phyloP scores from a whole-genome alignment of 2,797 vertebrate genomes.

The Molothrus aeneus region DNA sequence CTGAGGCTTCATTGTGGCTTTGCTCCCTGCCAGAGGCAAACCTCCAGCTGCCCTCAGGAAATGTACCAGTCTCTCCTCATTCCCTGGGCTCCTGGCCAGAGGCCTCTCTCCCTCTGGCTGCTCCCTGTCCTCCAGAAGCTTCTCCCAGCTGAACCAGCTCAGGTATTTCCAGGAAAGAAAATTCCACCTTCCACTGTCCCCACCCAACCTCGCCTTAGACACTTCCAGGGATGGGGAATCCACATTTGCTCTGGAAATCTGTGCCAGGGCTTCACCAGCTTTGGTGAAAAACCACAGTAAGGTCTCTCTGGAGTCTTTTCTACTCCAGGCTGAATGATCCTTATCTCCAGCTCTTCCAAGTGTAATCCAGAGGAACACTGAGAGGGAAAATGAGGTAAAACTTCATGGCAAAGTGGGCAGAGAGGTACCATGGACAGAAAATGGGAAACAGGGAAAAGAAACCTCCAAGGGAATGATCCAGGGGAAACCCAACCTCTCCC shows the following conservation, averaged over 20 bases:
- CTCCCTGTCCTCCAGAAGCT: neutral
- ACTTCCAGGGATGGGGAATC: neutral
- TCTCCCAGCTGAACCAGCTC: neutral
- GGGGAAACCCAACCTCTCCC: neutral
- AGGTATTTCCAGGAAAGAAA: neutral
- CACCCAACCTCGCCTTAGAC: rapidly evolving
- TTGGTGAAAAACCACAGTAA: neutral
- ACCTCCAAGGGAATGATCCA: neutral
- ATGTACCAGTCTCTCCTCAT: neutral
- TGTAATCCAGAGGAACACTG: rapidly evolving
- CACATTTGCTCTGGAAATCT: neutral
- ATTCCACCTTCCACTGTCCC: neutral
- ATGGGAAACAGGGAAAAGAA: neutral
- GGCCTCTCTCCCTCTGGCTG: neutral
- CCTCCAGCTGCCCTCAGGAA: constrained; percentile 38
- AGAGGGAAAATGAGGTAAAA: neutral
- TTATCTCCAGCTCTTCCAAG: neutral
- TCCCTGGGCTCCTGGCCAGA: constrained; percentile 25
- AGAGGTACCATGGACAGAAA: neutral
- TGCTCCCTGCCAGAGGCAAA: neutral
- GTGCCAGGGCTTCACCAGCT: neutral
- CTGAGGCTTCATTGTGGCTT: constrained; percentile 31
- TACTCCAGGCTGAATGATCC: neutral
- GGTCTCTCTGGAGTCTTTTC: neutral
- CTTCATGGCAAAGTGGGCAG: neutral